Percentiles rank a stretch among this genome's conserved stretches.
phyloP scores from a whole-genome alignment of 2,797 vertebrate species.

The Microctenopoma lineatum region DNA sequence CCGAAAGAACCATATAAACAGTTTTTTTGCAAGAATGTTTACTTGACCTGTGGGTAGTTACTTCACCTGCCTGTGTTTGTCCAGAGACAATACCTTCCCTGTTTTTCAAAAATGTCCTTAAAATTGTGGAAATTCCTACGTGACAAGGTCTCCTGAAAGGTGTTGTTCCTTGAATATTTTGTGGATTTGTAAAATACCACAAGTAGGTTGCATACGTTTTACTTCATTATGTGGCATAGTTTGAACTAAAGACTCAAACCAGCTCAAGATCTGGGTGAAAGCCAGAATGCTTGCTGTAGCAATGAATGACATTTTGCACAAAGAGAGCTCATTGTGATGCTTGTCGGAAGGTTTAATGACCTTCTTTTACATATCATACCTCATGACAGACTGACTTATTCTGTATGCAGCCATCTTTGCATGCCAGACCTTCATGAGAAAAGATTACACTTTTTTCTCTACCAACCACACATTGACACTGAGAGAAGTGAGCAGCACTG shows the following conservation, averaged over 20 bases:
- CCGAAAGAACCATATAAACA: slow-evolving; percentile 10
- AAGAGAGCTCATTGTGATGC: slow-evolving; percentile 30
- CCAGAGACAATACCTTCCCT: neutral
- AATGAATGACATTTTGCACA: slow-evolving; percentile 30
- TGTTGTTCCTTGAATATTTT: neutral
- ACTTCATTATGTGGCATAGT: neutral
- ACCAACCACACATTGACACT: slow-evolving; percentile 26
- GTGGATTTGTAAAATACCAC: neutral
- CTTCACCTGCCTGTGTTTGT: slow-evolving; percentile 18
- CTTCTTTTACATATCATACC: slow-evolving; percentile 58
- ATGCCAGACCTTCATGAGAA: slow-evolving; percentile 47
- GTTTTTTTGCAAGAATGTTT: slow-evolving; percentile 30
- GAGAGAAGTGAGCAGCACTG: slow-evolving; percentile 33
- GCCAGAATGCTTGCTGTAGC: neutral
- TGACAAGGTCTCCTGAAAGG: neutral
- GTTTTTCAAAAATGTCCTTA: neutral
- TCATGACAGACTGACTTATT: slow-evolving; percentile 30
- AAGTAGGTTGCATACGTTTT: slow-evolving; percentile 1
- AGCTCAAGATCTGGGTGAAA: slow-evolving; percentile 16
- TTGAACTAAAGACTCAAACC: slow-evolving; percentile 4
- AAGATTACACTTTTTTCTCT: slow-evolving; percentile 41
- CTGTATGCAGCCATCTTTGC: slow-evolving; percentile 46
- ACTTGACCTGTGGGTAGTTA: slow-evolving; percentile 32
- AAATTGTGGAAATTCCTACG: slow-evolving; percentile 9
- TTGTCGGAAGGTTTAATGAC: slow-evolving; percentile 39